Evolutionary conservation across 2,113 vertebrate genomes (phyloP).

Genomic region (Oplegnathus fasciatus): DNA sequence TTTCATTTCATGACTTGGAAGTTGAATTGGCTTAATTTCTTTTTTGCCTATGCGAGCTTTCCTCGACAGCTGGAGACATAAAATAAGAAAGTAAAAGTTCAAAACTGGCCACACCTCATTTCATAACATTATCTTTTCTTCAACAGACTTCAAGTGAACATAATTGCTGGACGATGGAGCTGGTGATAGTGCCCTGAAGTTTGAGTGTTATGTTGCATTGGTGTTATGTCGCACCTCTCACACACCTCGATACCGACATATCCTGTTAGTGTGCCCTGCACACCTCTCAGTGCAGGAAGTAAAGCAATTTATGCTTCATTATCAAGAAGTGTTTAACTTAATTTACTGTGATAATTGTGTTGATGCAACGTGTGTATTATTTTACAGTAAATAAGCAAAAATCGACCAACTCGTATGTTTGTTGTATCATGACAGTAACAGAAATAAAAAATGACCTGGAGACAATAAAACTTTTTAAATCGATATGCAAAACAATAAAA

Average conservation of each 20-base stretch:
- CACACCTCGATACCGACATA: too few relatives aligned
- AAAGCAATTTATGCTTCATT: neutral
- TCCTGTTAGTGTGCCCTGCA: too few relatives aligned
- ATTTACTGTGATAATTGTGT: neutral
- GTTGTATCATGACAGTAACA: too few relatives aligned
- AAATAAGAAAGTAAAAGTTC: neutral
- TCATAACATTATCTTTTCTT: neutral
- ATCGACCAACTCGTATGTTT: too few relatives aligned
- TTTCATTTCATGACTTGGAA: neutral
- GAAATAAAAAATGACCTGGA: too few relatives aligned
- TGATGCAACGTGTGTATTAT: neutral
- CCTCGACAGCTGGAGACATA: conserved; percentile 63
- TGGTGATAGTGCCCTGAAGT: neutral
- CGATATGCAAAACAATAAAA: neutral
- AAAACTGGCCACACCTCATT: neutral
- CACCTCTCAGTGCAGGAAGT: neutral
- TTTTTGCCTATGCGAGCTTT: conserved; percentile 19
- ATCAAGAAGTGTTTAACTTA: neutral
- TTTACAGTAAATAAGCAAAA: too few relatives aligned
- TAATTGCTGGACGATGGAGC: neutral
- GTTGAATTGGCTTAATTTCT: conserved; percentile 25
- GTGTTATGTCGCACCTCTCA: too few relatives aligned
- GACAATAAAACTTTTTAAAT: neutral
- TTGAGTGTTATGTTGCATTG: neutral
- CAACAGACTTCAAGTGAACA: neutral